phyloP scores from a whole-genome alignment of 2,888 invertebrate genomes.

The Luffia ferchaultella region DNA sequence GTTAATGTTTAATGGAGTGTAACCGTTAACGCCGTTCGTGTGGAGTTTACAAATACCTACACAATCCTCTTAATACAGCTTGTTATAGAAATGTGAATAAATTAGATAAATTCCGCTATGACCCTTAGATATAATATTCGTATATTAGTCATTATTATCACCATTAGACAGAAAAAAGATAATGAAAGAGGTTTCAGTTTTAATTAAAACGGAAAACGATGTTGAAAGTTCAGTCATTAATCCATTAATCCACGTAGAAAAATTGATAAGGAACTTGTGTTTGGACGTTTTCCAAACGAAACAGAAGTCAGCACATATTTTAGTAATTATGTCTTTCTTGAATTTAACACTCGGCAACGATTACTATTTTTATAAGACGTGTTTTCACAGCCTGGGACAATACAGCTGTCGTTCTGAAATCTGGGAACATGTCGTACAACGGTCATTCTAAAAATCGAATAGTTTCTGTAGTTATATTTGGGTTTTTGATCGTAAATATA shows the following conservation, averaged over 20 bases:
- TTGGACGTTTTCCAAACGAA: slow-evolving; percentile 57
- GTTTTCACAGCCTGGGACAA: neutral
- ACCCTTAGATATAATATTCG: too few species aligned
- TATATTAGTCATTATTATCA: too few species aligned
- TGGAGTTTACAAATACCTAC: too few species aligned
- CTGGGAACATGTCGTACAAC: neutral
- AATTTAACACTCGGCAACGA: neutral
- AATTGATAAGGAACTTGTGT: slow-evolving; percentile 34
- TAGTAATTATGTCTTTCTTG: slow-evolving; percentile 30
- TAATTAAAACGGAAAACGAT: neutral
- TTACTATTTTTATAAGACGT: neutral
- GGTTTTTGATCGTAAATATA: neutral
- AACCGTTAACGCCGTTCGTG: too few species aligned
- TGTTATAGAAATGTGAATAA: too few species aligned
- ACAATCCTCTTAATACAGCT: too few species aligned
- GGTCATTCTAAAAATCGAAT: neutral
- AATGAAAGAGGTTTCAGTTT: too few species aligned
- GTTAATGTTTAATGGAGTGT: too few species aligned
- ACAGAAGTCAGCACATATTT: slow-evolving; percentile 43
- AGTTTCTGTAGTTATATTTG: neutral
- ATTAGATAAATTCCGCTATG: too few species aligned
- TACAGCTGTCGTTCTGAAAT: neutral
- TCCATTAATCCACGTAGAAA: neutral
- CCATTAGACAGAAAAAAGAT: too few species aligned
- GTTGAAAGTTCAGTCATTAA: neutral